Percentiles rank a stretch among this genome's conserved stretches.
Evolutionary conservation across 2,797 vertebrate species (phyloP).

Genomic region (Hapalemur alaotrensis): DNA sequence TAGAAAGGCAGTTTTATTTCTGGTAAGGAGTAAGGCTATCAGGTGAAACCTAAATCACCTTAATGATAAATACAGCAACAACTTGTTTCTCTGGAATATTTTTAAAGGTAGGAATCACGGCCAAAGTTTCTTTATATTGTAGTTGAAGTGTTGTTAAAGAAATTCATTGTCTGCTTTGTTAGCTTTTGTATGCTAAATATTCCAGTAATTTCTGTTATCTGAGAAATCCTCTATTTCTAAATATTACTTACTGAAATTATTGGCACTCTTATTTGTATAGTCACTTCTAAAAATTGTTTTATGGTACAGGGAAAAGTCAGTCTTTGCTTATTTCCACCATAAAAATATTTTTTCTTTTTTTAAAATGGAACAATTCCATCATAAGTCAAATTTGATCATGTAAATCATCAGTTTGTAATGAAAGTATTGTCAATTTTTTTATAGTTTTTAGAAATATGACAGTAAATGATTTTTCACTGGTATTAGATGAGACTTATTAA

Average conservation of each 20-base stretch:
- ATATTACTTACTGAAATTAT: constrained; percentile 56
- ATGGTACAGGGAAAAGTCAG: constrained; percentile 22
- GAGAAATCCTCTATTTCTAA: constrained; percentile 21
- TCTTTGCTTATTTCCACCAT: constrained; percentile 48
- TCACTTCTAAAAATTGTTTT: constrained; percentile 49
- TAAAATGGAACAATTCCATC: background rate
- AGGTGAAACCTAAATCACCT: constrained; percentile 69
- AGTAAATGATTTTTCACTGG: constrained; percentile 44
- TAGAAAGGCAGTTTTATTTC: constrained; percentile 77
- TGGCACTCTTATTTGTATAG: constrained; percentile 55
- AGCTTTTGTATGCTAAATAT: constrained; percentile 70
- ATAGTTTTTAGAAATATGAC: constrained; percentile 21
- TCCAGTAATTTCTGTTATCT: constrained; percentile 52
- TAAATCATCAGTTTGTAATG: constrained; percentile 43
- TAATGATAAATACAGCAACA: constrained; percentile 72
- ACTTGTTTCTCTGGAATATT: constrained; percentile 69
- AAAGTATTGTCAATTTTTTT: constrained; percentile 1
- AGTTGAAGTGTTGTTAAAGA: constrained; percentile 60
- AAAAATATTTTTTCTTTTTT: background rate
- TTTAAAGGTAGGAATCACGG: constrained; percentile 81
- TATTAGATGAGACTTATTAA: constrained; percentile 37
- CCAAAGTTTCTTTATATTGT: constrained; percentile 57
- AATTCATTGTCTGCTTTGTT: constrained; percentile 76
- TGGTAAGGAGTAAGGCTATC: constrained; percentile 77
- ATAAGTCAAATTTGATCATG: constrained; percentile 35